Base-by-base conservation (phyloP, 1,140 invertebrate species). In the Anastrepha ludens region DNA sequence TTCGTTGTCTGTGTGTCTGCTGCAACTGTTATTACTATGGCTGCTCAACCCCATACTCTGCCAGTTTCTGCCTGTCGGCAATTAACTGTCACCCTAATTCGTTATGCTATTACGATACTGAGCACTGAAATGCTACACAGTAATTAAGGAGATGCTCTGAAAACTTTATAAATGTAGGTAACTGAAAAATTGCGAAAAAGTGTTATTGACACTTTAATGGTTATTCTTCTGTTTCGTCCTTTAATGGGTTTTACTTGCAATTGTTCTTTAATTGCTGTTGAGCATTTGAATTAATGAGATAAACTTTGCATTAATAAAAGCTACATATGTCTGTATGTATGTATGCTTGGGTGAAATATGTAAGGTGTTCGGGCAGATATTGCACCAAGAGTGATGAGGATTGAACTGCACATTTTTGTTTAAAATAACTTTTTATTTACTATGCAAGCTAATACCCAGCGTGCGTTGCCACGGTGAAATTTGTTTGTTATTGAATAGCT, bases 1-100 rank as follows among this genome's bases (percentile, higher is more conserved):
- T 62, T 62, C 60, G 29, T 29, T 29, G 29, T 29, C 29, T n/a
- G 8, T 17, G 8, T 17, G 11, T 62, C 17, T 9, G 60, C 17
- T 17, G 60, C 60, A 4, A 17, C 60, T 62, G 60, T 17, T 62
- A 4, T n/a, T 62, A 11, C 13, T 62, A 13, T 17, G 8, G 15
- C 60, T 9, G 15, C 60, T 13, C 60, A 0, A 62, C 11, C 60
- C 11, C 60, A 62, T 62, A 4, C 60, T n/a, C 15, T 62, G 11
- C 15, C 17, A 4, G 60, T n/a, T 3, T 62, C 50, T 62, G 60
- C 60, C 60, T 17, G 17, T 17, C 13, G 17, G 17, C 17, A 62
- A 62, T 62, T 62, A n/a, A 62, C 60, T 62, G 60, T 62, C 60
- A 62, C 60, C 60, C 60, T 62, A 62, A 62, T 62, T 62, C 60